A percentile compares a stretch with the other conserved stretches of the same genome.
These are phyloP conservation scores for Enteromius trimaculatus DNA, from an alignment of 2,797 vertebrate genomes.

Conservation along the genomic window DNA sequence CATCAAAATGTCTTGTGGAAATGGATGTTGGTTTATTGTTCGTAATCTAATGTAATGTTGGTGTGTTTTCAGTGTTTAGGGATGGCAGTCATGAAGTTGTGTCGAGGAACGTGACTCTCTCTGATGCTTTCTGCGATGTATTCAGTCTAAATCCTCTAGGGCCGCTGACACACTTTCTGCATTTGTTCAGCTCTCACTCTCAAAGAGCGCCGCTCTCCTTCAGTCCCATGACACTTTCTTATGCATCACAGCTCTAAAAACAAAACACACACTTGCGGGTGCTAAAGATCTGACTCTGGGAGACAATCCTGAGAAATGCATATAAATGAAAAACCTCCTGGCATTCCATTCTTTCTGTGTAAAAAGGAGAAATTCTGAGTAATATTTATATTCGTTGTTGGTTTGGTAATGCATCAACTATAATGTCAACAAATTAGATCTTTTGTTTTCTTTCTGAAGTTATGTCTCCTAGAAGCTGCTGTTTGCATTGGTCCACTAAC, in stretches of 20 bases:
- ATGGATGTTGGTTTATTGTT: background rate
- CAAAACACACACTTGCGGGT: background rate
- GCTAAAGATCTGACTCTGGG: background rate
- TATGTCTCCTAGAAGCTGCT: too few species aligned
- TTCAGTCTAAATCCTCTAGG: constrained; percentile 16
- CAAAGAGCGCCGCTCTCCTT: constrained; percentile 28
- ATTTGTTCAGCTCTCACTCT: constrained; percentile 61
- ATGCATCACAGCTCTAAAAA: constrained; percentile 15
- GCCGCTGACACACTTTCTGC: constrained; percentile 66
- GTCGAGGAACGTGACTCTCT: background rate
- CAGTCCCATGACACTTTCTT: constrained; percentile 10
- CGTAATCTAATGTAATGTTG: too few species aligned
- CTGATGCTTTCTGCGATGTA: background rate
- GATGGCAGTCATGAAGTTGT: background rate
- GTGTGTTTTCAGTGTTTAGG: background rate
- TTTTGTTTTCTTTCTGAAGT: too few species aligned
- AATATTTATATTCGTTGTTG: background rate
- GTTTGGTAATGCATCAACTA: too few species aligned
- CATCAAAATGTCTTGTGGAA: background rate
- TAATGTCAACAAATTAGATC: too few species aligned
- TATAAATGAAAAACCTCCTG: background rate
- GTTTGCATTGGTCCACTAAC: background rate
- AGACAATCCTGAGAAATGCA: background rate
- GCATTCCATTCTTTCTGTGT: background rate
- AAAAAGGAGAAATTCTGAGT: background rate